These are phyloP conservation scores for Xiphophorus maculatus DNA, from an alignment of 2,113 vertebrate species.

Conservation along the genomic window DNA sequence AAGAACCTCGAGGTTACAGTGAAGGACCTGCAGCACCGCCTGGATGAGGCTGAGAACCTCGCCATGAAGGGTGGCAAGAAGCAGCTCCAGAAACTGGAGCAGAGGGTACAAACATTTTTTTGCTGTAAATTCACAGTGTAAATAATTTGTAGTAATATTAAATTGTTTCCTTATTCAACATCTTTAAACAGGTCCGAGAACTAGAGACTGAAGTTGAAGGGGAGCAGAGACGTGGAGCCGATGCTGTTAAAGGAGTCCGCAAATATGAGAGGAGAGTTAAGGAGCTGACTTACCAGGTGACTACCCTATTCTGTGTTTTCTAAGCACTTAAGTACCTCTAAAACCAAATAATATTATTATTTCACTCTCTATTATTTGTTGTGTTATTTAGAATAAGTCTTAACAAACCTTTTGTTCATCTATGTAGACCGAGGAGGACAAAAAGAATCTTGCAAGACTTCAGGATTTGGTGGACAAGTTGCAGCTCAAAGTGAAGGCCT, in stretches of 20 bases:
- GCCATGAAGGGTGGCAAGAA: not conserved
- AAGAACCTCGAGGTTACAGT: conserved; percentile 91
- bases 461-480: conserved; percentile 70
- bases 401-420: too few relatives aligned
- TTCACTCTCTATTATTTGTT: too few relatives aligned
- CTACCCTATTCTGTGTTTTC: too few relatives aligned
- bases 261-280: too few relatives aligned
- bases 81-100: not conserved
- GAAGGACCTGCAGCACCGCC: conserved; percentile 85
- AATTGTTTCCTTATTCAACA: too few relatives aligned
- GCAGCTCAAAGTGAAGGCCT: conserved; percentile 67
- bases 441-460: conserved; percentile 62
- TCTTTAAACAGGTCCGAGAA: conserved; percentile 59
- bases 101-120: not conserved
- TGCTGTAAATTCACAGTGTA: too few relatives aligned
- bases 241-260: conserved; percentile 49
- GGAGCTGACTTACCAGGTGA: too few relatives aligned
- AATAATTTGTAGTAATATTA: too few relatives aligned
- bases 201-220: conserved; percentile 62
- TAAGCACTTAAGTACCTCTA: too few relatives aligned
- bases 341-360: too few relatives aligned
- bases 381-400: too few relatives aligned
- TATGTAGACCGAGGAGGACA: conserved; percentile 66
- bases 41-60: conserved; percentile 88
- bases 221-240: conserved; percentile 65